phyloP scores from a whole-genome alignment of 1,140 invertebrate species.

The Caenorhabditis briggsae region DNA sequence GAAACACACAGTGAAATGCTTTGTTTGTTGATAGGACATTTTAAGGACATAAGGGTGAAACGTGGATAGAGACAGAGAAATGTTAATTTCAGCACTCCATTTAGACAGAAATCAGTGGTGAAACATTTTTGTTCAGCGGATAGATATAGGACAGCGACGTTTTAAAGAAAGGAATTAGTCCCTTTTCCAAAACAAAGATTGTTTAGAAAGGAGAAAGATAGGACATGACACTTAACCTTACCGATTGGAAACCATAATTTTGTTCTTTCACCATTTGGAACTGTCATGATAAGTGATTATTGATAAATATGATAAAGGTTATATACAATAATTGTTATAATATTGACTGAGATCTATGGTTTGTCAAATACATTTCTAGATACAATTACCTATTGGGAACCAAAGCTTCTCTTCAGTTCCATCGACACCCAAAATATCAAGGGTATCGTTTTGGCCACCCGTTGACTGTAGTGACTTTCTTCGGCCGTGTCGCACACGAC shows the following conservation, averaged over 20 bases:
- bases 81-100: not conserved
- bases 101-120: constrained; percentile 21
- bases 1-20: constrained; percentile 43
- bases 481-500: constrained; percentile 71
- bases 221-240: constrained; percentile 40
- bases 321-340: not conserved
- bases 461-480: constrained; percentile 75
- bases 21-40: not conserved
- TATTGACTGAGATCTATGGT: not conserved
- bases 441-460: constrained; percentile 72
- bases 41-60: not conserved
- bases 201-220: not conserved
- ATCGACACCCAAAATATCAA: constrained; percentile 73
- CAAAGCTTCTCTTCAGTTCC: constrained; percentile 76
- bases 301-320: not conserved
- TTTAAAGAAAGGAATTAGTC: no score
- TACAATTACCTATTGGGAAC: constrained; percentile 74
- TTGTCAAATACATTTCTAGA: not conserved
- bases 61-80: constrained; percentile 27
- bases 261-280: constrained; percentile 52
- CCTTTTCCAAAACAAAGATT: not conserved
- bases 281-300: constrained; percentile 35
- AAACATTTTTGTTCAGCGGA: not conserved
- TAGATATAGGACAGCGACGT: not conserved
- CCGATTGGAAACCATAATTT: constrained; percentile 53